Evolutionary conservation across 2,113 vertebrate species (phyloP).

Genomic region (Ia io): DNA sequence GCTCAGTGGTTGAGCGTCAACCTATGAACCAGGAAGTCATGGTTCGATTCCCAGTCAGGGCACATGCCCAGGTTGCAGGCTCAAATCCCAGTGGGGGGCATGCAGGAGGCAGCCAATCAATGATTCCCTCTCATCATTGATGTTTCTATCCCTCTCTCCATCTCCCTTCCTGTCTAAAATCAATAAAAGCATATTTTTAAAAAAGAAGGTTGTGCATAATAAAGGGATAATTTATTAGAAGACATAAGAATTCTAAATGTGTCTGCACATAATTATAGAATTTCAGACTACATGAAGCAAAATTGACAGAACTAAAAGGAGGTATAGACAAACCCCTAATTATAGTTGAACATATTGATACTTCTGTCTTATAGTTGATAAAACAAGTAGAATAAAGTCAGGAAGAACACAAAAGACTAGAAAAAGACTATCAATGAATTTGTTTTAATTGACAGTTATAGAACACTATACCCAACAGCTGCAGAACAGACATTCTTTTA

Average conservation of each 20-base stretch:
- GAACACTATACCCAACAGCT: background rate
- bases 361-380: background rate
- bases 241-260: background rate
- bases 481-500: background rate
- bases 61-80: no score
- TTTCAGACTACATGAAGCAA: constrained; percentile 1
- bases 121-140: no score
- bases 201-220: background rate
- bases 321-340: background rate
- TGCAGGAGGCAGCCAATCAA: no score
- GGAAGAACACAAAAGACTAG: background rate
- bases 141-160: no score
- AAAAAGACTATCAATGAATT: background rate
- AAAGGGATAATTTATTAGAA: background rate
- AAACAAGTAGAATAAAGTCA: constrained; percentile 26
- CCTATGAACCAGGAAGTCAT: no score
- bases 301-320: constrained; percentile 31
- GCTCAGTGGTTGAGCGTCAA: no score
- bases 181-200: no score
- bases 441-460: background rate
- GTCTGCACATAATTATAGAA: background rate
- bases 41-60: no score
- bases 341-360: background rate
- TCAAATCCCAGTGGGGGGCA: no score
- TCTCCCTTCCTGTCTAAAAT: no score